Conservation (phyloP, 2,797 vertebrate genomes). For the Triplophysa yarkandensis region DNA sequence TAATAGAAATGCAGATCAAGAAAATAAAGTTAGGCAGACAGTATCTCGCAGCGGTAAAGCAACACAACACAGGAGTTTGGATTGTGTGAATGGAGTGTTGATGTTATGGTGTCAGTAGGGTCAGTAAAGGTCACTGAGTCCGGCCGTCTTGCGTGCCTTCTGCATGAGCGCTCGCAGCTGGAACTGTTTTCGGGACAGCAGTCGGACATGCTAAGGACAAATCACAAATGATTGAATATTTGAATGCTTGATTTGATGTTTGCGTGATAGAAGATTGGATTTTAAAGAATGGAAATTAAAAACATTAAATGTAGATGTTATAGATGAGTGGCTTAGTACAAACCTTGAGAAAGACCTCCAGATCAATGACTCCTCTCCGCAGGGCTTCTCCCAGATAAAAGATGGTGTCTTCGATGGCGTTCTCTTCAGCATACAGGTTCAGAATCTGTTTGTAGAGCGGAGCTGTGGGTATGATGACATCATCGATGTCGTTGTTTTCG, state of each 20-base stretch:
- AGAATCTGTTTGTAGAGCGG: slow-evolving; percentile 99
- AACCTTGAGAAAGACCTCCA: slow-evolving; percentile 99
- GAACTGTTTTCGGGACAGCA: slow-evolving; percentile 98
- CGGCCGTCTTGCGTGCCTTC: slow-evolving; percentile 97
- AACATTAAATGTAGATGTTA: not conserved
- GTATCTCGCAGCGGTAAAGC: not conserved
- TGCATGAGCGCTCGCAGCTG: slow-evolving; percentile 98
- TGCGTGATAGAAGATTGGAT: too few relatives aligned
- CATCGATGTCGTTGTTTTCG: slow-evolving; percentile 98
- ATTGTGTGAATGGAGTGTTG: slow-evolving; percentile 17
- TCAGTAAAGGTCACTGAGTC: slow-evolving; percentile 98
- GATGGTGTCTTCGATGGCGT: slow-evolving; percentile 98
- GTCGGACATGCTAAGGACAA: slow-evolving; percentile 87
- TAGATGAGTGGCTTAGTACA: not conserved
- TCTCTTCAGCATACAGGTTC: slow-evolving; percentile 97
- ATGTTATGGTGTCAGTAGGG: slow-evolving; percentile 34
- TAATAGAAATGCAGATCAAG: not conserved
- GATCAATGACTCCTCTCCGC: slow-evolving; percentile 93
- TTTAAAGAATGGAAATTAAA: too few relatives aligned
- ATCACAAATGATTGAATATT: not conserved
- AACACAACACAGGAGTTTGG: not conserved
- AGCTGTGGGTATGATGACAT: slow-evolving; percentile 96
- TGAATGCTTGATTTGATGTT: too few relatives aligned
- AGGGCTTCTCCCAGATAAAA: slow-evolving; percentile 98
- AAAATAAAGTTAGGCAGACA: slow-evolving; percentile 4